Conservation (phyloP, 2,888 invertebrate genomes). For the Hololepta plana region DNA sequence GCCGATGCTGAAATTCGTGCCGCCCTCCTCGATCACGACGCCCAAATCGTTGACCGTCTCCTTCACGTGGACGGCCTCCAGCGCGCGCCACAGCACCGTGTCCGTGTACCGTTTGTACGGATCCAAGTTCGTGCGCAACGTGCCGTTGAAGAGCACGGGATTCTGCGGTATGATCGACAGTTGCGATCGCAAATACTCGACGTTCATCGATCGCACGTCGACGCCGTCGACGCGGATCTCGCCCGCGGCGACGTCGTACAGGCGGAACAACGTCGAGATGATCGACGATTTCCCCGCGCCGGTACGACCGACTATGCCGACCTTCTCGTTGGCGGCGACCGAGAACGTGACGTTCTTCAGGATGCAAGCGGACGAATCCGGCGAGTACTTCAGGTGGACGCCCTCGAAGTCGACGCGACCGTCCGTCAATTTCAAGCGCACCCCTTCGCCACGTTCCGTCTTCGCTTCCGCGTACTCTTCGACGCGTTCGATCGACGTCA, state of each 20-base stretch:
- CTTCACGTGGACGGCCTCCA: too few relatives aligned
- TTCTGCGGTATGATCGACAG: slow-evolving; percentile 52
- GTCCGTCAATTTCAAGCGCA: slow-evolving; percentile 37
- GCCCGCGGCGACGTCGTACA: slow-evolving; percentile 63
- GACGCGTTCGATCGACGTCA: slow-evolving; percentile 78
- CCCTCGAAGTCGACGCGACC: too few relatives aligned
- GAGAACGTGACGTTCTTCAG: too few relatives aligned
- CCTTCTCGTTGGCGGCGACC: too few relatives aligned
- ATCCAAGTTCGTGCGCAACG: slow-evolving; percentile 68
- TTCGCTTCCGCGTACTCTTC: slow-evolving; percentile 23
- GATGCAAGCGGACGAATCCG: too few relatives aligned
- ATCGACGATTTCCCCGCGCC: slow-evolving; percentile 75
- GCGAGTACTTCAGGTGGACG: too few relatives aligned
- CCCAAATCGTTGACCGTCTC: too few relatives aligned
- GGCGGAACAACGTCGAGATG: slow-evolving; percentile 64
- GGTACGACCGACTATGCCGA: slow-evolving; percentile 72
- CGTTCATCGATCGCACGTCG: slow-evolving; percentile 46
- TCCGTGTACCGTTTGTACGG: slow-evolving; percentile 59
- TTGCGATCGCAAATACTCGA: slow-evolving; percentile 57
- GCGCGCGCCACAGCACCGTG: slow-evolving; percentile 52
- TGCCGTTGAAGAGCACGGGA: slow-evolving; percentile 44
- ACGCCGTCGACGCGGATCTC: slow-evolving; percentile 58
- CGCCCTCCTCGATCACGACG: too few relatives aligned
- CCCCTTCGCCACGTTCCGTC: slow-evolving; percentile 20
- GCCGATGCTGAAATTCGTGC: too few relatives aligned